These are phyloP conservation scores for Ephialtes manifestator DNA, from an alignment of 2,888 invertebrate genomes.

Conservation along the genomic window DNA sequence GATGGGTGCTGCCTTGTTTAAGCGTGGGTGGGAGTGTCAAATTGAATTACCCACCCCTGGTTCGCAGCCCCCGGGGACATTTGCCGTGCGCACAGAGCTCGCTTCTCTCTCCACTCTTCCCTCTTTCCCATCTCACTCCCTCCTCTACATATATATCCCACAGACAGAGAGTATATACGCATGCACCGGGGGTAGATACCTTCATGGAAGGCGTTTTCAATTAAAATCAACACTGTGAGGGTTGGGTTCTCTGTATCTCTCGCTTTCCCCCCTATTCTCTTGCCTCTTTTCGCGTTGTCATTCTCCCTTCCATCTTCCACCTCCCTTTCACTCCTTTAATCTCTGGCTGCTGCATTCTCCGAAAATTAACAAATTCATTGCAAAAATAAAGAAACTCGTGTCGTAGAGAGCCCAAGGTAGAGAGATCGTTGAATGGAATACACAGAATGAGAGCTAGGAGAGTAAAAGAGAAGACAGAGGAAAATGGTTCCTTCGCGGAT, in stretches of 20 bases:
- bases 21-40: conserved; percentile 85
- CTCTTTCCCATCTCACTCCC: conserved; percentile 68
- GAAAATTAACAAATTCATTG: conserved; percentile 74
- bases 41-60: conserved; percentile 84
- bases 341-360: conserved; percentile 45
- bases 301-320: conserved; percentile 53
- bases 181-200: conserved; percentile 68
- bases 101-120: conserved; percentile 72
- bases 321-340: conserved; percentile 28
- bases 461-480: conserved; percentile 19
- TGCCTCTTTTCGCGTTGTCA: conserved; percentile 53
- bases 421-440: conserved; percentile 55
- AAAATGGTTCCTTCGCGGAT: conserved; percentile 64
- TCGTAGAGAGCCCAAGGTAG: conserved; percentile 5
- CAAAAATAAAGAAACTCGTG: conserved; percentile 44
- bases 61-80: conserved; percentile 81
- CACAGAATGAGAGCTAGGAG: not conserved
- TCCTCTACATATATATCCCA: conserved; percentile 44
- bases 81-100: conserved; percentile 76
- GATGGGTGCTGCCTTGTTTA: conserved; percentile 84
- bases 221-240: conserved; percentile 81
- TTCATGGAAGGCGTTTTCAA: conserved; percentile 83
- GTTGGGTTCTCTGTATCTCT: conserved; percentile 59
- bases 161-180: conserved; percentile 40
- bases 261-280: conserved; percentile 60